A percentile compares a stretch with the other conserved stretches of the same genome.
Evolutionary conservation across 2,888 invertebrate genomes (phyloP).

Genomic region (Sisyra terminalis): DNA sequence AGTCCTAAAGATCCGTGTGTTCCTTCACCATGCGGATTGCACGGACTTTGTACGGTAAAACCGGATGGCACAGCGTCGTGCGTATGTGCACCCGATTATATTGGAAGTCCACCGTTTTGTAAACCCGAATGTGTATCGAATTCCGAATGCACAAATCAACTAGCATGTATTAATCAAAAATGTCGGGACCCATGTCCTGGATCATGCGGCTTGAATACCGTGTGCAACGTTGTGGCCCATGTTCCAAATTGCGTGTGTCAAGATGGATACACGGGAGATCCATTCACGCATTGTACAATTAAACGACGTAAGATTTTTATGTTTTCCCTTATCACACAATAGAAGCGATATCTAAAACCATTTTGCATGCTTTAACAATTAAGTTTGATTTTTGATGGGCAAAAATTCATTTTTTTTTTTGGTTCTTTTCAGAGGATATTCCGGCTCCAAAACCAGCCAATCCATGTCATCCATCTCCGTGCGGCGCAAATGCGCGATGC

Average conservation of each 20-base stretch:
- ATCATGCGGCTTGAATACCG: slow-evolving; percentile 53
- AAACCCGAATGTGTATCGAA: slow-evolving; percentile 60
- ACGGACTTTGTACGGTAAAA: slow-evolving; percentile 36
- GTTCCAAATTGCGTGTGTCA: slow-evolving; percentile 58
- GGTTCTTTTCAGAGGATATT: slow-evolving; percentile 19
- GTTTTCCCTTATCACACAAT: no score
- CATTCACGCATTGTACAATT: slow-evolving; percentile 40
- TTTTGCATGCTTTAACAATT: not conserved
- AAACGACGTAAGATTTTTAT: slow-evolving; percentile 33
- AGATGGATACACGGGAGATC: slow-evolving; percentile 47
- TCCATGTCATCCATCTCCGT: slow-evolving; percentile 69
- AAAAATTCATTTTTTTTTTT: slow-evolving; percentile 1
- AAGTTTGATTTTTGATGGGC: not conserved
- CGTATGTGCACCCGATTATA: slow-evolving; percentile 51
- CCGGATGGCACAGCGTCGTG: slow-evolving; percentile 42
- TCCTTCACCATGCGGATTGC: slow-evolving; percentile 52
- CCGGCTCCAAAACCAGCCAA: slow-evolving; percentile 33
- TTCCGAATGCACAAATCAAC: slow-evolving; percentile 48
- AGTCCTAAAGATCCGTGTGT: slow-evolving; percentile 38
- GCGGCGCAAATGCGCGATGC: slow-evolving; percentile 66
- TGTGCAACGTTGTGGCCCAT: slow-evolving; percentile 57
- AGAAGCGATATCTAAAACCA: no score
- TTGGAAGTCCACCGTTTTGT: slow-evolving; percentile 52
- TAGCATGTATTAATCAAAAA: slow-evolving; percentile 52
- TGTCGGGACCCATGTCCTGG: slow-evolving; percentile 61